Percentiles rank a stretch among this genome's conserved stretches.
These are phyloP conservation scores for Amblyraja radiata DNA, from an alignment of 2,797 vertebrate species.

Conservation along the genomic window DNA sequence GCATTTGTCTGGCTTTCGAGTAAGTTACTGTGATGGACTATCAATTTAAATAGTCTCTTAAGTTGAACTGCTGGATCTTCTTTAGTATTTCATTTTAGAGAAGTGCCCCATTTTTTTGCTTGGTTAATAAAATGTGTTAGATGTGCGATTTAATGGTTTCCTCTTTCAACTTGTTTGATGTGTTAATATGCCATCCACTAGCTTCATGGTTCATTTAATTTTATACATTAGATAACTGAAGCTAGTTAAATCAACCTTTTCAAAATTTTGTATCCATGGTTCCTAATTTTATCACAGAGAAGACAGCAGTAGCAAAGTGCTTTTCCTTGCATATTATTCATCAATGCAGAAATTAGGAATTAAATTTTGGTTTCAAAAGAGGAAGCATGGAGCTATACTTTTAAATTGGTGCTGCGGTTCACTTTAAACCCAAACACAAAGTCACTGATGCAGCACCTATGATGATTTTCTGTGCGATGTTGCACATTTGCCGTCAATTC, in stretches of 20 bases:
- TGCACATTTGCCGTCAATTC: background rate
- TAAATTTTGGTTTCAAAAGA: background rate
- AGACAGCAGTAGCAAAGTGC: background rate
- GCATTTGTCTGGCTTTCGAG: background rate
- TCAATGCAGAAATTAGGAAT: background rate
- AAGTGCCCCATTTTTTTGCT: background rate
- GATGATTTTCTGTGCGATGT: background rate
- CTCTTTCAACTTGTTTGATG: background rate
- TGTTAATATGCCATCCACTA: background rate
- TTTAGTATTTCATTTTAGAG: background rate
- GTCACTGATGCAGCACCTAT: no score
- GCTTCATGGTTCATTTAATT: background rate
- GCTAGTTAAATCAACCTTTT: background rate
- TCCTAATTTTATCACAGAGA: background rate
- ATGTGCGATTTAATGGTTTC: background rate
- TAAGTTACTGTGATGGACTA: background rate
- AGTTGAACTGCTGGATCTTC: background rate
- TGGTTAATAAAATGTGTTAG: background rate
- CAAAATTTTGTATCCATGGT: background rate
- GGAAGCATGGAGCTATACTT: background rate
- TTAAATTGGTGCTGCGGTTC: background rate
- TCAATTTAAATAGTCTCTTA: background rate
- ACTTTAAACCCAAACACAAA: background rate
- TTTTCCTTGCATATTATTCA: background rate
- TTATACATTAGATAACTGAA: background rate